phyloP scores from a whole-genome alignment of 2,113 vertebrate species.

The Caranx melampygus region DNA sequence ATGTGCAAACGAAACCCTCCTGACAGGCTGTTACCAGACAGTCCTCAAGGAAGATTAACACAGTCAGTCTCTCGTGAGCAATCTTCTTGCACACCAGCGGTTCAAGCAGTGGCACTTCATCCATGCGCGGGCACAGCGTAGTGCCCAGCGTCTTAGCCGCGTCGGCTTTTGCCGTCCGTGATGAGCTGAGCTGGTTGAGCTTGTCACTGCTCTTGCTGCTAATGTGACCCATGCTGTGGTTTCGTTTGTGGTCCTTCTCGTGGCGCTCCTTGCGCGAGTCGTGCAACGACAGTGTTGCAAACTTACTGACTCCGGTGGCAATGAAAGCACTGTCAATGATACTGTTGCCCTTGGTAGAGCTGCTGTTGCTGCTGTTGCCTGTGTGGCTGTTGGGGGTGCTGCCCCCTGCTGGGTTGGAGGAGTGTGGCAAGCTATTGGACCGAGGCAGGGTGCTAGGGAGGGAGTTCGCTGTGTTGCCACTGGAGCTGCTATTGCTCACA shows the following conservation, averaged over 20 bases:
- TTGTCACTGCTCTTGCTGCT: slow-evolving; percentile 99
- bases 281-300: slow-evolving; percentile 95
- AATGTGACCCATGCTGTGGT: slow-evolving; percentile 99
- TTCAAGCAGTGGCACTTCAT: slow-evolving; percentile 97
- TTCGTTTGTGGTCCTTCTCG: slow-evolving; percentile 98
- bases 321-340: slow-evolving; percentile 90
- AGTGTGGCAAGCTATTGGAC: slow-evolving; percentile 97
- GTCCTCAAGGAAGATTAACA: slow-evolving; percentile 99
- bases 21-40: slow-evolving; percentile 99
- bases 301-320: slow-evolving; percentile 95
- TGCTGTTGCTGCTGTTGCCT: slow-evolving; percentile 89
- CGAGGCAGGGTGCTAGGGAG: slow-evolving; percentile 92
- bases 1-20: slow-evolving; percentile 99
- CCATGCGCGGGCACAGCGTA: slow-evolving; percentile 94
- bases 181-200: slow-evolving; percentile 89
- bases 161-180: slow-evolving; percentile 91
- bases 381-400: slow-evolving; percentile 85
- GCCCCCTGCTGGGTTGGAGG: slow-evolving; percentile 81
- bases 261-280: slow-evolving; percentile 93
- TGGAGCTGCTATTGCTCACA: slow-evolving; percentile 72
- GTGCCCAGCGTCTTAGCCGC: slow-evolving; percentile 97
- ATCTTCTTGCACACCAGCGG: slow-evolving; percentile 99
- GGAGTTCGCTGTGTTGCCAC: slow-evolving; percentile 86
- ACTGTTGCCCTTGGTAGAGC: slow-evolving; percentile 89
- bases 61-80: slow-evolving; percentile 98